Evolutionary conservation across 2,113 vertebrate genomes (phyloP).

Genomic region (Shinisaurus crocodilurus): DNA sequence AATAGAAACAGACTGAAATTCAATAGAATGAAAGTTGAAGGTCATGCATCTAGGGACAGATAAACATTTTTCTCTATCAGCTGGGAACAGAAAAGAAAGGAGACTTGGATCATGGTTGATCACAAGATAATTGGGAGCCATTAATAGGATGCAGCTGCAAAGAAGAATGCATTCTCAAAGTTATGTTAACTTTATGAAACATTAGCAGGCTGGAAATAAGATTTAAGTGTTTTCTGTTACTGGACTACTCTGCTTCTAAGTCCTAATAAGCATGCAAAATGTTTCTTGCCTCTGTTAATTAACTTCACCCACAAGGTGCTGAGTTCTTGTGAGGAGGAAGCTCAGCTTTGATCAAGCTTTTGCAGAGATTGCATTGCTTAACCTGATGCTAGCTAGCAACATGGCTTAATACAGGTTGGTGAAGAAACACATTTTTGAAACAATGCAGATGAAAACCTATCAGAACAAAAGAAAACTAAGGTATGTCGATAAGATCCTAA

Average conservation of each 20-base stretch:
- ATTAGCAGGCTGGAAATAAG: neutral
- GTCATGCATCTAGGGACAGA: neutral
- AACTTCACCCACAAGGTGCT: neutral
- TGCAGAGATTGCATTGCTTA: neutral
- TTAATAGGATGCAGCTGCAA: neutral
- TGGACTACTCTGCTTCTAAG: neutral
- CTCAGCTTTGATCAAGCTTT: neutral
- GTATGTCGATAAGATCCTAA: neutral
- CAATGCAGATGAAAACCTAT: neutral
- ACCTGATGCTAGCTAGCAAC: neutral
- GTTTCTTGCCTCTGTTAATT: neutral
- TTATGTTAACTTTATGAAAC: slow-evolving; percentile 6
- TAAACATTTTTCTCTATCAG: slow-evolving; percentile 19
- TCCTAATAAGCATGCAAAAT: neutral
- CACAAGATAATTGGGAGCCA: neutral
- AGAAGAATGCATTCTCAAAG: neutral
- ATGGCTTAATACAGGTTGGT: neutral
- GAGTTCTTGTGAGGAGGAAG: neutral
- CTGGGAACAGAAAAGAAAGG: slow-evolving; percentile 5
- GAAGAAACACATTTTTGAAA: neutral
- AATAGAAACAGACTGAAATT: neutral
- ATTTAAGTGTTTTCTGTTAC: neutral
- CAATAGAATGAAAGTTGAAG: slow-evolving; percentile 16
- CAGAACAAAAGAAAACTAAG: neutral
- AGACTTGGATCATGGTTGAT: neutral